Percentiles rank a stretch among this genome's conserved stretches.
These are phyloP conservation scores for Lymantria monacha DNA, from an alignment of 2,888 invertebrate genomes.

Conservation along the genomic window DNA sequence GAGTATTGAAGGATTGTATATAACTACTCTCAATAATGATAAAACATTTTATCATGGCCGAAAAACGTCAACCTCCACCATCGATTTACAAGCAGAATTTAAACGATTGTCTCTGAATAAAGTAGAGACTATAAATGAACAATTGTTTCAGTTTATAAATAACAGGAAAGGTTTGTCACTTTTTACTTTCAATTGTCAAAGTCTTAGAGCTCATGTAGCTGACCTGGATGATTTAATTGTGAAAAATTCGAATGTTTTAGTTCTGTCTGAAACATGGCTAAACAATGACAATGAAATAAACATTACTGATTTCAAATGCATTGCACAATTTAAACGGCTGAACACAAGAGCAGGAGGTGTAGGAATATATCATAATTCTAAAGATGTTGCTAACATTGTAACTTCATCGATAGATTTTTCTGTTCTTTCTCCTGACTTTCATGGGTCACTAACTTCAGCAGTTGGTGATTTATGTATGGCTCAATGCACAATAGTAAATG, in stretches of 20 bases:
- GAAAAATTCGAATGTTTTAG: too few relatives aligned
- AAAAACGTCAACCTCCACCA: background rate
- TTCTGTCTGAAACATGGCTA: too few relatives aligned
- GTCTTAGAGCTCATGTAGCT: constrained; percentile 6
- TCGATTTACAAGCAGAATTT: background rate
- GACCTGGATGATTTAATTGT: too few relatives aligned
- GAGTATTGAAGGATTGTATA: constrained; percentile 18
- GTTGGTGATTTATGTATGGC: constrained; percentile 1
- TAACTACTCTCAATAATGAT: constrained; percentile 7
- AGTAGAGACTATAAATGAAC: background rate
- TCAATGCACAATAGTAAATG: constrained; percentile 1
- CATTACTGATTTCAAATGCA: too few relatives aligned
- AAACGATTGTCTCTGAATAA: background rate
- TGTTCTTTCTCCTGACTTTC: background rate
- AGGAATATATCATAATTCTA: too few relatives aligned
- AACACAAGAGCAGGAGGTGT: too few relatives aligned
- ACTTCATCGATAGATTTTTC: too few relatives aligned
- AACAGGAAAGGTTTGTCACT: background rate
- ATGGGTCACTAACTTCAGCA: constrained; percentile 1
- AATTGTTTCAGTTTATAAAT: background rate
- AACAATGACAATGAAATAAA: too few relatives aligned
- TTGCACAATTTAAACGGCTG: too few relatives aligned
- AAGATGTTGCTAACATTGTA: too few relatives aligned
- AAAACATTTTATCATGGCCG: constrained; percentile 3
- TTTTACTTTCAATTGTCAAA: constrained; percentile 12